Evolutionary conservation across 2,113 vertebrate species (phyloP), one percentile per base, ranked within the genome.

Genomic region (Apaloderma vittatum): DNA sequence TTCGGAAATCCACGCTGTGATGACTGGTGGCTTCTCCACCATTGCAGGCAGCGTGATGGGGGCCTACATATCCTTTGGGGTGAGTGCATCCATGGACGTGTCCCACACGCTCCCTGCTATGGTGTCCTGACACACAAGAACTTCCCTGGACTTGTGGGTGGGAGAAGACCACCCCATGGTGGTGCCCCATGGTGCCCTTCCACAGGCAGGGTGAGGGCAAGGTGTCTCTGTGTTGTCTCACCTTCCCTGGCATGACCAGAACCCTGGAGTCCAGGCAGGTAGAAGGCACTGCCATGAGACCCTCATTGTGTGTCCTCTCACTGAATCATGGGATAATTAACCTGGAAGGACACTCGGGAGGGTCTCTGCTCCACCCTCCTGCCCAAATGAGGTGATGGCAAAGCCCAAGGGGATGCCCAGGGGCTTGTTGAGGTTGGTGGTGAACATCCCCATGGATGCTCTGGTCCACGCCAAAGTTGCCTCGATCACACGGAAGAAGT

Each of bases 11-110:
- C 99, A 99, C 1, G 98, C 99, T 7, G 99, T 99, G 80, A 99
- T 99, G 98, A 98, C 98, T 10, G 99, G 99, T 9, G 99, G 99
- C 40, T 99, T 99, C 95, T 98, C 99, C 61, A 99, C 99, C 59
- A 99, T 99, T 19, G 99, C 99, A 19, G 99, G 99, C 74, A 99
- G 99, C 2, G 99, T 99, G 49, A 98, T 99, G 98, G 99, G 99
- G 73, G 99, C 99, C 36, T 99, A 99, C 94, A 99, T 99, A 89
- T 98, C 99, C 45, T 99, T 99, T 86, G 99, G 99, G 97, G 99
- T 99, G 96, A 98, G 98, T 80, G 46, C 29, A 43, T 0, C 0
- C 37, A 32, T 36, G 63, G 37, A 22, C n/a, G 7, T 22, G 22
- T 22, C 29, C 43, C 37, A 48, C 16, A 0, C 5, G 30, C 15